Evolutionary conservation across 1,140 invertebrate species (phyloP).

Genomic region (Latrodectus geometricus): DNA sequence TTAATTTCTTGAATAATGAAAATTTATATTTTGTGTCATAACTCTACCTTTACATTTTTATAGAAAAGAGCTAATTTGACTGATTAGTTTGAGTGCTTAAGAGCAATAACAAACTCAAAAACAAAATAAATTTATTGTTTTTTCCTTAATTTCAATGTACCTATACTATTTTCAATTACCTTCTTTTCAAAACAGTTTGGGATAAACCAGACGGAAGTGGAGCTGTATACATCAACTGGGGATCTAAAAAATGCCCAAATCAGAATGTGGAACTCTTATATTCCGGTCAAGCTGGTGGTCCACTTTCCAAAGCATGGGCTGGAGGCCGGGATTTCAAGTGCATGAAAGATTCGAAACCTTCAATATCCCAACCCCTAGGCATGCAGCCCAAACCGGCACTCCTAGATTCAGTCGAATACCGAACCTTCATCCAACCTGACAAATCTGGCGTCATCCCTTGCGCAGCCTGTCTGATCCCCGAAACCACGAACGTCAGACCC

Average conservation of each 20-base stretch:
- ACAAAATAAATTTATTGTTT: too few relatives aligned
- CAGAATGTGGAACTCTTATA: slow-evolving; percentile 6
- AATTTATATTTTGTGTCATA: too few relatives aligned
- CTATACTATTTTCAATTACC: too few relatives aligned
- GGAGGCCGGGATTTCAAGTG: slow-evolving; percentile 37
- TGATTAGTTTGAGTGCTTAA: too few relatives aligned
- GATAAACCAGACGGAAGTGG: slow-evolving; percentile 53
- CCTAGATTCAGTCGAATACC: slow-evolving; percentile 12
- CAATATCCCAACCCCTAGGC: background rate
- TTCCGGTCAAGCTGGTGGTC: slow-evolving; percentile 3
- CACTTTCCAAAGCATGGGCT: slow-evolving; percentile 20
- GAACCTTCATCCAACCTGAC: slow-evolving; percentile 24
- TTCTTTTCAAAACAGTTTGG: slow-evolving; percentile 18
- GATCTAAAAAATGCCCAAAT: slow-evolving; percentile 1
- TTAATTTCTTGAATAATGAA: too few relatives aligned
- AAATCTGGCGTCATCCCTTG: slow-evolving; percentile 22
- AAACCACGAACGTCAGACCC: slow-evolving; percentile 13
- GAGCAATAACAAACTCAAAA: too few relatives aligned
- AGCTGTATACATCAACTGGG: slow-evolving; percentile 50
- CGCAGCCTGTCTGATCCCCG: slow-evolving; percentile 17
- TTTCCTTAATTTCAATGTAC: too few relatives aligned
- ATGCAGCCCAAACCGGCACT: slow-evolving; percentile 23
- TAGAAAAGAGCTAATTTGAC: too few relatives aligned
- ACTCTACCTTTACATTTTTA: too few relatives aligned
- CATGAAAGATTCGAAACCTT: background rate